phyloP scores from a whole-genome alignment of 2,888 invertebrate species.

The Rotaria sp. region DNA sequence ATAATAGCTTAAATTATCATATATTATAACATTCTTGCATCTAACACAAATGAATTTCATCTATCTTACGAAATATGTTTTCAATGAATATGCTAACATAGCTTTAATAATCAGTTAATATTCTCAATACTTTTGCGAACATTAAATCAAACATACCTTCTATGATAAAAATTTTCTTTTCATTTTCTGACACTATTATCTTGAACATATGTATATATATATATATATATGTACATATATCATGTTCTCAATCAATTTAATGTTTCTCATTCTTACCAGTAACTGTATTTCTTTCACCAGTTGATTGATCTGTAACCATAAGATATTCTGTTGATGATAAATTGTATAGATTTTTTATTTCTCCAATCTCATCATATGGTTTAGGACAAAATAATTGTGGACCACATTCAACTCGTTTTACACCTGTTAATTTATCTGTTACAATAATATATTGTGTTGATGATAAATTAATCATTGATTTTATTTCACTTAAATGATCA shows the following conservation, averaged over 20 bases:
- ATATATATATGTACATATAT: no score
- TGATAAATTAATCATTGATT: background rate
- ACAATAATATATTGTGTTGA: background rate
- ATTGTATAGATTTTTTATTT: background rate
- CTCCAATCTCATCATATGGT: background rate
- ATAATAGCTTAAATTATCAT: no score
- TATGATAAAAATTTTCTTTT: no score
- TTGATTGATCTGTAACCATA: slow-evolving; percentile 19
- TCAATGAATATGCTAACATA: no score
- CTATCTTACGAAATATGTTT: no score
- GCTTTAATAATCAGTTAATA: no score
- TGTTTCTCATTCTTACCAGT: background rate
- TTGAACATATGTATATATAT: no score
- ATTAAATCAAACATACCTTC: no score
- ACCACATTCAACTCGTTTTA: background rate
- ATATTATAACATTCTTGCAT: no score
- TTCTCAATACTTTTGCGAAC: no score
- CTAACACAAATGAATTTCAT: no score
- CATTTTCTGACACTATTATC: no score
- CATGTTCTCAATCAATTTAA: background rate
- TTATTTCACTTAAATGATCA: background rate
- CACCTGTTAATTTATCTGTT: background rate
- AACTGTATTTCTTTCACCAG: background rate
- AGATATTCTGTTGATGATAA: slow-evolving; percentile 21
- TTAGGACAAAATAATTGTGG: background rate